These are phyloP conservation scores for Phalloptychus januarius DNA, from an alignment of 2,797 vertebrate genomes.

Conservation along the genomic window DNA sequence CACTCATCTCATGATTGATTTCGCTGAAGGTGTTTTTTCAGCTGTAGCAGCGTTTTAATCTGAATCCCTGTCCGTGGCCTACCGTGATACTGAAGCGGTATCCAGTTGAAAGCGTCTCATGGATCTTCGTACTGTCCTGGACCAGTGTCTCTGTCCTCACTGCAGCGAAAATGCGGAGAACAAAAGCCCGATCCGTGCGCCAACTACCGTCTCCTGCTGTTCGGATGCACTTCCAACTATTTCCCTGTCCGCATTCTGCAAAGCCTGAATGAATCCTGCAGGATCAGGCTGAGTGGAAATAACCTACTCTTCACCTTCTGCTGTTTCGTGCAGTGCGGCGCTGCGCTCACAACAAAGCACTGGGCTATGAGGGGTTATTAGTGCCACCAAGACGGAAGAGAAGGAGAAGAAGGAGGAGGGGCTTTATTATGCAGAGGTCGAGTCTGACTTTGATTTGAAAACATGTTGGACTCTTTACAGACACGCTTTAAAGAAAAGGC, in stretches of 20 bases:
- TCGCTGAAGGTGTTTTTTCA: not conserved
- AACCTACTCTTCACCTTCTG: slow-evolving; percentile 75
- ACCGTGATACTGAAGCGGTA: slow-evolving; percentile 54
- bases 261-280: slow-evolving; percentile 30
- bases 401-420: slow-evolving; percentile 27
- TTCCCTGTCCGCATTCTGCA: not conserved
- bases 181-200: slow-evolving; percentile 35
- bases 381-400: slow-evolving; percentile 43
- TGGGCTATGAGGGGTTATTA: slow-evolving; percentile 36
- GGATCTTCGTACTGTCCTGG: slow-evolving; percentile 39
- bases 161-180: slow-evolving; percentile 47
- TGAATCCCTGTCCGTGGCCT: slow-evolving; percentile 49
- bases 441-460: not conserved
- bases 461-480: not conserved
- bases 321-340: slow-evolving; percentile 31
- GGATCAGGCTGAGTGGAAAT: slow-evolving; percentile 43
- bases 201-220: not conserved
- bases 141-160: slow-evolving; percentile 42
- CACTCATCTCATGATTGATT: not conserved
- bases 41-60: slow-evolving; percentile 18
- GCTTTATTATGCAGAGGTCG: slow-evolving; percentile 4
- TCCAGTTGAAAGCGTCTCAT: slow-evolving; percentile 47
- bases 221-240: not conserved
- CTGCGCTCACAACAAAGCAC: slow-evolving; percentile 54
- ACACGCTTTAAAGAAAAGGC: too few relatives aligned